These are phyloP conservation scores for Lampris megalopsis DNA, from an alignment of 2,113 vertebrate species.

Conservation along the genomic window DNA sequence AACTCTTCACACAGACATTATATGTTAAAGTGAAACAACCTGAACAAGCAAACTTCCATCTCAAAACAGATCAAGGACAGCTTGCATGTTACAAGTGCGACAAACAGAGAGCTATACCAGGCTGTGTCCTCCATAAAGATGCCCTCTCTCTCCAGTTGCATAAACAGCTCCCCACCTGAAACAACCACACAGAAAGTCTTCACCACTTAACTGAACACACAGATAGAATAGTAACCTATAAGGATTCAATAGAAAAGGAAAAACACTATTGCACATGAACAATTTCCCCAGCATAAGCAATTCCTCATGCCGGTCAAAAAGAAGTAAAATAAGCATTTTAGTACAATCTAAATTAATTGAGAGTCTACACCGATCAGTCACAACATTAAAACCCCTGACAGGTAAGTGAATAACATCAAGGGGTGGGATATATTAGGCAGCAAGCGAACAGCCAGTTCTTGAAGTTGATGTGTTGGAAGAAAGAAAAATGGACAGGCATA, in stretches of 20 bases:
- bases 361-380: too few species aligned
- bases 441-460: too few species aligned
- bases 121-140: slow-evolving; percentile 99
- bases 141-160: slow-evolving; percentile 98
- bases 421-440: too few species aligned
- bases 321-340: too few species aligned
- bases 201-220: not conserved
- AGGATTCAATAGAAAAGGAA: not conserved
- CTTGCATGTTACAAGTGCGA: not conserved
- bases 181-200: slow-evolving; percentile 21
- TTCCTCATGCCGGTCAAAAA: not conserved
- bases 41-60: not conserved
- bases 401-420: too few species aligned
- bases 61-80: not conserved
- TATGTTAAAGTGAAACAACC: slow-evolving; percentile 16
- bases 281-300: too few species aligned
- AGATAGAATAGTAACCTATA: not conserved
- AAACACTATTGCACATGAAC: not conserved
- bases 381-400: too few species aligned
- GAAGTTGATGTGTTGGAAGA: too few species aligned
- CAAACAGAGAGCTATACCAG: slow-evolving; percentile 84
- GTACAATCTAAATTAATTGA: too few species aligned
- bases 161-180: slow-evolving; percentile 97
- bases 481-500: too few species aligned
- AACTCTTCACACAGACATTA: too few species aligned